These are phyloP conservation scores for Ganaspis brasiliensis DNA, from an alignment of 2,888 invertebrate genomes.

Conservation along the genomic window DNA sequence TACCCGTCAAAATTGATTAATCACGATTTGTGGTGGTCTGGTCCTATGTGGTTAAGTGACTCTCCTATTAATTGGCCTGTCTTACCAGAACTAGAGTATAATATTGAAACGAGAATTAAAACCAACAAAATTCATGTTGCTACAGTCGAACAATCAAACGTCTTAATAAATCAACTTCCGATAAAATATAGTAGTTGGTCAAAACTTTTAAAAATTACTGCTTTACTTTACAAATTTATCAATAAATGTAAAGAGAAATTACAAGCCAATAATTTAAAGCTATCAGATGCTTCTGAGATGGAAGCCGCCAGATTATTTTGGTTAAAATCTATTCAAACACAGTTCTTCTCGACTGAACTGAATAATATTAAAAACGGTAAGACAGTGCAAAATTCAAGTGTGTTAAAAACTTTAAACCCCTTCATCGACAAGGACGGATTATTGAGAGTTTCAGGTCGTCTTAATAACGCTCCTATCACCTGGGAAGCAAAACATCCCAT, in stretches of 20 bases:
- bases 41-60: background rate
- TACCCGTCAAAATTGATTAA: constrained; percentile 6
- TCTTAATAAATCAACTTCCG: background rate
- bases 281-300: background rate
- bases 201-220: background rate
- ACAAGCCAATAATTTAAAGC: background rate
- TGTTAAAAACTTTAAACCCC: too few relatives aligned
- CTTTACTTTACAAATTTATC: background rate
- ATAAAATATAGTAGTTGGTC: background rate
- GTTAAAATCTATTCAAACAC: background rate
- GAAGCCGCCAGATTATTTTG: background rate
- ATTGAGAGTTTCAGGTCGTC: too few relatives aligned
- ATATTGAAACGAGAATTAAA: background rate
- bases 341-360: background rate
- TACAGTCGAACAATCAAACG: background rate
- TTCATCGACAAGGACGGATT: too few relatives aligned
- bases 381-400: background rate
- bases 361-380: background rate
- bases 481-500: background rate
- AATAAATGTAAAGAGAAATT: background rate
- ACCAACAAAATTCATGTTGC: background rate
- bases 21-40: background rate
- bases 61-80: background rate
- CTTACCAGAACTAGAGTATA: background rate
- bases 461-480: too few relatives aligned